Evolutionary conservation across 2,888 invertebrate species (phyloP).

Genomic region (Leptura quadrifasciata): DNA sequence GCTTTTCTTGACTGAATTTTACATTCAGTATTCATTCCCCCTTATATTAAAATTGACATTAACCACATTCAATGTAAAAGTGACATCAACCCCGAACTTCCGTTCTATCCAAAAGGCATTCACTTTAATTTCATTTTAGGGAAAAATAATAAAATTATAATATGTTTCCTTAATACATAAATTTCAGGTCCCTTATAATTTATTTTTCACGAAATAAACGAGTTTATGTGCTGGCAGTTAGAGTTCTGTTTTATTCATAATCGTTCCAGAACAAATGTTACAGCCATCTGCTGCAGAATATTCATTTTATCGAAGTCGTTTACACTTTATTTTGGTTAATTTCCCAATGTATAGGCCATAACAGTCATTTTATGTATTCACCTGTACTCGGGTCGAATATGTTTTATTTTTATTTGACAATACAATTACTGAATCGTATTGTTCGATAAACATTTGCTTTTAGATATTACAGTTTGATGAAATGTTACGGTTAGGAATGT

Average conservation of each 20-base stretch:
- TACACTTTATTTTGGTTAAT: constrained; percentile 47
- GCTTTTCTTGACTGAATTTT: too few species aligned
- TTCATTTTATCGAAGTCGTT: constrained; percentile 44
- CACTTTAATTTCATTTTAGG: neutral
- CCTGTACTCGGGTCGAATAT: constrained; percentile 14
- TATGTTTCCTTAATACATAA: constrained; percentile 30
- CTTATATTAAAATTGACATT: neutral
- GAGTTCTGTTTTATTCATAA: constrained; percentile 56
- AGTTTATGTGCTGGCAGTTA: constrained; percentile 49
- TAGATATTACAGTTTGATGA: constrained; percentile 16
- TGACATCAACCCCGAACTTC: neutral
- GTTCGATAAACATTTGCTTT: constrained; percentile 18
- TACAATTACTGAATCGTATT: constrained; percentile 17
- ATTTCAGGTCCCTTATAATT: constrained; percentile 31
- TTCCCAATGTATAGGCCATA: constrained; percentile 34
- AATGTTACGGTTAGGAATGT: neutral
- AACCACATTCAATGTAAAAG: neutral
- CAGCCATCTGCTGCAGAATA: constrained; percentile 49
- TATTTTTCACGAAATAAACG: constrained; percentile 35
- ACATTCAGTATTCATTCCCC: neutral
- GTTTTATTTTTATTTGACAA: constrained; percentile 32
- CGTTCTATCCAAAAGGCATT: constrained; percentile 1
- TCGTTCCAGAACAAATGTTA: constrained; percentile 49
- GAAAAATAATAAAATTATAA: constrained; percentile 25
- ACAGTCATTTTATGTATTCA: constrained; percentile 24